Percentiles rank a stretch among this genome's conserved stretches.
phyloP scores from a whole-genome alignment of 2,797 vertebrate species.

The Perodicticus potto region DNA sequence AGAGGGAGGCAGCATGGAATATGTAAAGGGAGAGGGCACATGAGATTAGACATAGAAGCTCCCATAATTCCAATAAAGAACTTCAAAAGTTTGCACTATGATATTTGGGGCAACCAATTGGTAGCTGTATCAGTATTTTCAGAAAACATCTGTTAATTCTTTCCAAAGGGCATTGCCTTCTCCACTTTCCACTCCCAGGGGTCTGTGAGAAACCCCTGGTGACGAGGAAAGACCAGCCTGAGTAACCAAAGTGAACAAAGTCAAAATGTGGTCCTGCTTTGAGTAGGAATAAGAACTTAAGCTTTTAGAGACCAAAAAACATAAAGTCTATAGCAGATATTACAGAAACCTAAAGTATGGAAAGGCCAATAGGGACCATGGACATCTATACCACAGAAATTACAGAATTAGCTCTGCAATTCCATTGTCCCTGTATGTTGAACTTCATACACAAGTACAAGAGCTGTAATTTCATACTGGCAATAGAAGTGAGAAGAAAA shows the following conservation, averaged over 20 bases:
- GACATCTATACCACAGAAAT: not conserved
- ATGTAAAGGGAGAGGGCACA: not conserved
- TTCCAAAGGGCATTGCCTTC: not conserved
- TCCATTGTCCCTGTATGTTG: not conserved
- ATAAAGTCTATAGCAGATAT: not conserved
- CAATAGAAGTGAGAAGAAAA: conserved; percentile 11
- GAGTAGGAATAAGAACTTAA: not conserved
- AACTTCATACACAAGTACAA: not conserved
- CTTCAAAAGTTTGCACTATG: not conserved
- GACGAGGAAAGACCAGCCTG: not conserved
- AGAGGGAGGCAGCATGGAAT: not conserved
- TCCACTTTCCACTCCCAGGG: not conserved
- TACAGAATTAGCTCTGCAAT: not conserved
- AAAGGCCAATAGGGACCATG: not conserved
- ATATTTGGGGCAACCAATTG: not conserved
- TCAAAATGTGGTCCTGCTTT: not conserved
- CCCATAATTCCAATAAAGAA: not conserved
- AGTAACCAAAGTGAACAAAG: not conserved
- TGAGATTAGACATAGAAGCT: not conserved
- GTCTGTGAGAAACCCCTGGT: not conserved
- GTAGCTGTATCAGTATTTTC: not conserved
- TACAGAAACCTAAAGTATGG: not conserved
- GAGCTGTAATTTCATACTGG: conserved; percentile 39
- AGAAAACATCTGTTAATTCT: conserved; percentile 14
- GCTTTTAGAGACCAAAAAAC: not conserved